Base-by-base conservation (phyloP, 2,888 invertebrate species). In the Andrena haemorrhoa region DNA sequence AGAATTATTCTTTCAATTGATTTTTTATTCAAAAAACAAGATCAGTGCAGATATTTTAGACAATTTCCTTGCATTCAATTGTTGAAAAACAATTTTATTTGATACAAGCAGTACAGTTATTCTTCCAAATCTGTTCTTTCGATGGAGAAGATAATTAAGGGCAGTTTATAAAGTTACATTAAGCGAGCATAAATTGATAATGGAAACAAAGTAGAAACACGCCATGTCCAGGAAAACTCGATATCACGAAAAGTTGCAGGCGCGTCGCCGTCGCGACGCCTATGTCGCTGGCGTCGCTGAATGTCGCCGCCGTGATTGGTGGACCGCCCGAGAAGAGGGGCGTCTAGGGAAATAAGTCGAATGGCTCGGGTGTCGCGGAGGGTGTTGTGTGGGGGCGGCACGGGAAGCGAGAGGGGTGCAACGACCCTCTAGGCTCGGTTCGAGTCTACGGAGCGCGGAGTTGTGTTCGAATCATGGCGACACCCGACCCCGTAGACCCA, bases 401-500 rank as follows among this genome's bases (percentile, higher is more conserved):
- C 65, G 76, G 60, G 79, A 63, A 83, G 84, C 71, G 75, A 83
- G 83, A 74, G 75, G 91, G 92, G 92, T 91, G 91, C 91, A 92
- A 92, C 92, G 92, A 92, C 92, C 92, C 92, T 92, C 91, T 90
- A 89, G 91, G 90, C 90, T 88, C 88, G 90, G 90, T 89, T 91
- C 89, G 90, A 91, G 92, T 92, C 90, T 89, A 90, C 91, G 91
- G 90, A 90, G 91, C 89, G 90, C 91, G 90, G 91, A 92, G 91
- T 92, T 91, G 93, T 92, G 92, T 91, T 91, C 92, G 94, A 94
- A 94, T 94, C 95, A 95, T 95, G 95, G 95, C 95, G 95, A 95
- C 95, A 95, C 94, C 95, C 94, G 95, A 95, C 95, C 94, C 95
- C 94, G 94, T 95, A 92, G 94, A 95, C 91, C 93, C 95, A 93